These are phyloP conservation scores for Otis tarda DNA, from an alignment of 2,113 vertebrate genomes.

Conservation along the genomic window DNA sequence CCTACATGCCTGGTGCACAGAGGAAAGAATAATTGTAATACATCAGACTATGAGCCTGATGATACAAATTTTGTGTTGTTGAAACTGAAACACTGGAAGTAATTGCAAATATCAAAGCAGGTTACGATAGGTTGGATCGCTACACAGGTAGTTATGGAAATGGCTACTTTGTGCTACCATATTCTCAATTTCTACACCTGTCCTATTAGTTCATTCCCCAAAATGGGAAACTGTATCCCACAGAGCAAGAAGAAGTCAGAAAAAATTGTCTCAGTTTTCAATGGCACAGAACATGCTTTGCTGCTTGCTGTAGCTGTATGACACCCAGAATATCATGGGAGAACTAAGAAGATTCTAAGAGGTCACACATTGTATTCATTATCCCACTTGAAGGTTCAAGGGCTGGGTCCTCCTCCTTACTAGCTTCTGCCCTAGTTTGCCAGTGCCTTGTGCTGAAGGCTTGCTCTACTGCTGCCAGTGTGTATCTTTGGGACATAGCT, in stretches of 20 bases:
- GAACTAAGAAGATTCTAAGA: background rate
- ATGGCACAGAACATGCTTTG: accelerated
- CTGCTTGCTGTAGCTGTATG: background rate
- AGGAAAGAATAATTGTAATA: background rate
- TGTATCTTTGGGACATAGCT: background rate
- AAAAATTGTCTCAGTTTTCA: background rate
- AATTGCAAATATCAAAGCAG: background rate
- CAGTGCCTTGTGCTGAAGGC: background rate
- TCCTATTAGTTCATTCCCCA: background rate
- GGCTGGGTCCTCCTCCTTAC: background rate
- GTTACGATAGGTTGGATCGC: background rate
- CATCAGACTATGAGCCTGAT: background rate
- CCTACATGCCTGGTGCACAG: background rate
- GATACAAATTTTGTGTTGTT: background rate
- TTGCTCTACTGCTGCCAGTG: background rate
- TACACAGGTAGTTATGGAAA: background rate
- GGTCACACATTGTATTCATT: accelerated
- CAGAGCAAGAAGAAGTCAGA: background rate
- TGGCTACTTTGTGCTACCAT: background rate
- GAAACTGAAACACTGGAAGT: background rate
- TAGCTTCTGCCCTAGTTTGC: background rate
- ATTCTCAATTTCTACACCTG: background rate
- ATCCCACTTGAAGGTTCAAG: background rate
- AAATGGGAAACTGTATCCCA: background rate
- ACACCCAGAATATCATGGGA: accelerated